Evolutionary conservation across 2,888 invertebrate species (phyloP), one percentile per base, ranked within the genome.

Genomic region (Eumacrocentrus americanus): DNA sequence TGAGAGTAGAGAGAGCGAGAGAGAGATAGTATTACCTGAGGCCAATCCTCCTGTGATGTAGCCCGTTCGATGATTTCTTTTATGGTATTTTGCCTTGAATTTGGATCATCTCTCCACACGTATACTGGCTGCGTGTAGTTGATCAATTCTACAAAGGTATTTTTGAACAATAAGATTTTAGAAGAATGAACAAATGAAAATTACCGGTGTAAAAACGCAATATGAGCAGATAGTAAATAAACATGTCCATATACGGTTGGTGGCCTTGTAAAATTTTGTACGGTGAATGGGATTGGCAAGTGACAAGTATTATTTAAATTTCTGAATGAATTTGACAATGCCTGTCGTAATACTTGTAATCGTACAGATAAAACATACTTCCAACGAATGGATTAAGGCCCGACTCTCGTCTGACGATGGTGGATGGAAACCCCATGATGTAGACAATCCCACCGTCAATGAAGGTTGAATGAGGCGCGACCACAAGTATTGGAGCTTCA

Each of bases 51-150:
- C 54, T 89, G 87, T 0, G 94, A 93, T 4, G 89, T 91, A 0
- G 94, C 92, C 62, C 96, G 85, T 58, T 88, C 86, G 38, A 92
- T 91, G 66, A 97, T 96, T 80, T 94, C 92, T 76, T 90, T 89
- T 73, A 95, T 92, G 3, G 96, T 94, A 72, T 91, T 93, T 75
- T 92, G 92, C 5, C 97, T 83, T 0, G 97, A 96, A 80, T 95
- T 90, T 0, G 94, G 93, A 83, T 95, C 95, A 74, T 96, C 95
- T 55, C 97, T 84, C 86, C 91, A 91, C 37, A 98, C 97, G 78
- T 95, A 95, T 47, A 98, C 92, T 0, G 98, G 96, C 81, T 98
- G 97, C 0, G 95, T 94, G 81, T 92, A 95, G 82, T 93, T 92
- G 67, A 96, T 94, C 51, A 97, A 83, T 78, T 92, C 95, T 92